These are phyloP conservation scores for Glaucomys volans DNA, from an alignment of 2,113 vertebrate species.

Conservation along the genomic window DNA sequence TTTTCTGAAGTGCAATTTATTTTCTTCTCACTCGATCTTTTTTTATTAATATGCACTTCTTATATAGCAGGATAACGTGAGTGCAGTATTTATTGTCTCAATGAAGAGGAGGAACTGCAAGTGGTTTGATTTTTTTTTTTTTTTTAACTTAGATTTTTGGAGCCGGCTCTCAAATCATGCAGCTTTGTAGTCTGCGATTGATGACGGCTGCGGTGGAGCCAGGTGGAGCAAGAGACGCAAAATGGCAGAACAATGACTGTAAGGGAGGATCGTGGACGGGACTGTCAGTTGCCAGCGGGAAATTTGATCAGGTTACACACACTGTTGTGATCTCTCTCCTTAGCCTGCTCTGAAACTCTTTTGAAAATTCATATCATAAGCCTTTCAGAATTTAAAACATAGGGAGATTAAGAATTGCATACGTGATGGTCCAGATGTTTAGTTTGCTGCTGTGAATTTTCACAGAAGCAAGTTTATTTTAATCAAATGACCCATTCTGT, in stretches of 20 bases:
- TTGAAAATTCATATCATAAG: slow-evolving; percentile 73
- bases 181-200: slow-evolving; percentile 64
- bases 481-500: slow-evolving; percentile 61
- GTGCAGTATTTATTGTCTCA: background rate
- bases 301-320: slow-evolving; percentile 46
- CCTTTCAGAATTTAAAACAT: slow-evolving; percentile 66
- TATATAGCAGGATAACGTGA: slow-evolving; percentile 20
- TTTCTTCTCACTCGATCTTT: slow-evolving; percentile 21
- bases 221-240: slow-evolving; percentile 79
- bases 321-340: slow-evolving; percentile 61
- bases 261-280: slow-evolving; percentile 44
- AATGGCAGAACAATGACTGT: slow-evolving; percentile 77
- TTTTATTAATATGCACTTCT: slow-evolving; percentile 64
- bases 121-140: slow-evolving; percentile 5
- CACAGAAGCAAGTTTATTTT: slow-evolving; percentile 71
- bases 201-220: slow-evolving; percentile 57
- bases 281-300: slow-evolving; percentile 63
- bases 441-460: slow-evolving; percentile 51
- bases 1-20: slow-evolving; percentile 77
- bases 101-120: slow-evolving; percentile 53
- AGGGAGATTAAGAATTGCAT: background rate
- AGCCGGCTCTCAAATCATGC: background rate
- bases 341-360: slow-evolving; percentile 67
- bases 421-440: slow-evolving; percentile 55
- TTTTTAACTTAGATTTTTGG: slow-evolving; percentile 46